A percentile compares a stretch with the other conserved stretches of the same genome.
Evolutionary conservation across 2,888 invertebrate species (phyloP).

Genomic region (Caenorhabditis sp.): DNA sequence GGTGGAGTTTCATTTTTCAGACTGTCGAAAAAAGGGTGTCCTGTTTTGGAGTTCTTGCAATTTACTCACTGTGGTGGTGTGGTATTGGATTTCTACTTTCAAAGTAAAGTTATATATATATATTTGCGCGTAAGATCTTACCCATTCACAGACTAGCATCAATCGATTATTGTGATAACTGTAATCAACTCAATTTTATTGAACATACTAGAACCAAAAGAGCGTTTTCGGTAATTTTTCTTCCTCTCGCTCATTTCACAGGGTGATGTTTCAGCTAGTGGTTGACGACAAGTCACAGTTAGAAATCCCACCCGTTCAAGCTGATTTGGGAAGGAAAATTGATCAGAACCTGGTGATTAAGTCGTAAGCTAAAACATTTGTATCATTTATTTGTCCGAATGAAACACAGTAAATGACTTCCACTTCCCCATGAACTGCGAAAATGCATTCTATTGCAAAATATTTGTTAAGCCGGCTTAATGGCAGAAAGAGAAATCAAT

Average conservation of each 20-base stretch:
- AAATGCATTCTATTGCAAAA: conserved; percentile 18
- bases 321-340: conserved; percentile 35
- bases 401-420: too few relatives aligned
- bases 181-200: conserved; percentile 34
- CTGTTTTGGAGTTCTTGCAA: conserved; percentile 38
- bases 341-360: background rate
- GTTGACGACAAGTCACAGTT: conserved; percentile 44
- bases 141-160: conserved; percentile 25
- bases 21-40: conserved; percentile 29
- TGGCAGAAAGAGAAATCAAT: conserved; percentile 50
- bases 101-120: too few relatives aligned
- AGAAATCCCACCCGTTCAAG: conserved; percentile 26
- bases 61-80: conserved; percentile 56
- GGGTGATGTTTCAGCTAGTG: conserved; percentile 42
- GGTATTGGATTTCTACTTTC: conserved; percentile 40
- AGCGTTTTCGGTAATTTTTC: conserved; percentile 19
- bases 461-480: conserved; percentile 39
- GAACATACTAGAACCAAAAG: conserved; percentile 24
- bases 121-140: too few relatives aligned
- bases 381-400: too few relatives aligned
- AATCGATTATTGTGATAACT: conserved; percentile 43
- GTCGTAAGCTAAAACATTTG: too few relatives aligned
- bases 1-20: too few relatives aligned
- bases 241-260: too few relatives aligned
- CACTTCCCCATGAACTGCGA: too few relatives aligned